Base-by-base conservation (phyloP, 2,113 vertebrate species). In the Tyrannus savana region DNA sequence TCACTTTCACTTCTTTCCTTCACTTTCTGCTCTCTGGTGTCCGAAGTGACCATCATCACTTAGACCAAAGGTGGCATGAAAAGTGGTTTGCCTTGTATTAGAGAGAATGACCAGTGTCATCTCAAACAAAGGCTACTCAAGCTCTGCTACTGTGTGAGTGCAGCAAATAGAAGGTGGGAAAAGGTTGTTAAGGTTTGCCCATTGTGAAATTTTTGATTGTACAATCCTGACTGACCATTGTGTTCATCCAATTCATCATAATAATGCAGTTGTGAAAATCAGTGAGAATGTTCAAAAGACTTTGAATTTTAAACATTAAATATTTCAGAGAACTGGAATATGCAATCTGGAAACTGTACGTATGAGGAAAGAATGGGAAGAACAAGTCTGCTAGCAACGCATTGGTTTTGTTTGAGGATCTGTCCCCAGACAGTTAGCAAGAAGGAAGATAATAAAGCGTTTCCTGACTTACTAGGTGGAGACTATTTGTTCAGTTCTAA, bases 1-100 rank as follows among this genome's bases (percentile, higher is more conserved):
- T 72, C 1, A 0, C 19, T 87, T 87, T 74, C 22, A 33, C 10
- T 74, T 80, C 42, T 80, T 84, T 24, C 6, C 18, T 73, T 80
- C n/a, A 18, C 71, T 83, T 64, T 73, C 41, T 52, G 80, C 31
- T 74, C 59, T 14, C 24, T 72, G 37, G 3, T 67, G 47, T 62
- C 56, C 5, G 1, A 74, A 72, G 42, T 35, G 39, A 75, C 28
- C 0, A 0, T 66, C 42, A 27, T 9, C 0, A 1, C 5, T 71
- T 27, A 89, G 56, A 42, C 33, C 24, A 87, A 87, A 41, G 44
- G 62, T 63, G 44, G 18, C 64, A 81, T 47, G 60, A 78, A 39
- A 89, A 87, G 56, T 35, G 18, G 6, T 67, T 87, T 87, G 52
- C 33, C 56, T 71, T 81, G 15, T 59, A 21, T 89, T 58, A 46